phyloP scores from a whole-genome alignment of 2,888 invertebrate genomes.

The Rosalia funebris region DNA sequence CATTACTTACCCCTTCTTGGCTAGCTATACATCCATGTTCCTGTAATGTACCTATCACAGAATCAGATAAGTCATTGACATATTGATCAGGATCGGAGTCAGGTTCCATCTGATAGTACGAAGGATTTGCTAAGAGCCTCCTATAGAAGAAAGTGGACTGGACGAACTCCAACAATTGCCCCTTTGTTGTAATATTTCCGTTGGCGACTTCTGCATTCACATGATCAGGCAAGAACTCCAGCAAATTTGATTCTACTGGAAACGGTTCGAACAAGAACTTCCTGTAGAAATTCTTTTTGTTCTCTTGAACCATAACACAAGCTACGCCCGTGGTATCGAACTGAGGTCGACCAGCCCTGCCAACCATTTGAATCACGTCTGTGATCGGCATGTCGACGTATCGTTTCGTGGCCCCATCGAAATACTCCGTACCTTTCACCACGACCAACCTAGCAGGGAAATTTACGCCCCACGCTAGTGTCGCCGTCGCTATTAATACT shows the following conservation, averaged over 20 bases:
- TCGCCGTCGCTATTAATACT: slow-evolving; percentile 95
- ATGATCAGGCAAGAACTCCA: slow-evolving; percentile 93
- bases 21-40: slow-evolving; percentile 80
- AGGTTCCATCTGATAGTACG: slow-evolving; percentile 83
- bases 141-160: slow-evolving; percentile 99
- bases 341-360: slow-evolving; percentile 96
- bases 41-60: slow-evolving; percentile 76
- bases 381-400: slow-evolving; percentile 99
- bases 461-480: slow-evolving; percentile 99
- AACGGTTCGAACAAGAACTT: slow-evolving; percentile 99
- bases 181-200: slow-evolving; percentile 92
- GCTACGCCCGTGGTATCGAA: slow-evolving; percentile 93
- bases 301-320: slow-evolving; percentile 91
- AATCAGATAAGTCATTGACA: slow-evolving; percentile 84
- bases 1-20: slow-evolving; percentile 71
- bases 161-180: slow-evolving; percentile 94
- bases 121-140: slow-evolving; percentile 89
- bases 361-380: slow-evolving; percentile 99
- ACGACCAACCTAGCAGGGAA: slow-evolving; percentile 98
- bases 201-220: slow-evolving; percentile 97
- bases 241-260: slow-evolving; percentile 95
- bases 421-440: slow-evolving; percentile 97
- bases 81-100: slow-evolving; percentile 63
- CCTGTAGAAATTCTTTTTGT: slow-evolving; percentile 98
- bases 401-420: slow-evolving; percentile 93